Conservation (phyloP, 2,888 invertebrate genomes). For the Vesta saturnalis region DNA sequence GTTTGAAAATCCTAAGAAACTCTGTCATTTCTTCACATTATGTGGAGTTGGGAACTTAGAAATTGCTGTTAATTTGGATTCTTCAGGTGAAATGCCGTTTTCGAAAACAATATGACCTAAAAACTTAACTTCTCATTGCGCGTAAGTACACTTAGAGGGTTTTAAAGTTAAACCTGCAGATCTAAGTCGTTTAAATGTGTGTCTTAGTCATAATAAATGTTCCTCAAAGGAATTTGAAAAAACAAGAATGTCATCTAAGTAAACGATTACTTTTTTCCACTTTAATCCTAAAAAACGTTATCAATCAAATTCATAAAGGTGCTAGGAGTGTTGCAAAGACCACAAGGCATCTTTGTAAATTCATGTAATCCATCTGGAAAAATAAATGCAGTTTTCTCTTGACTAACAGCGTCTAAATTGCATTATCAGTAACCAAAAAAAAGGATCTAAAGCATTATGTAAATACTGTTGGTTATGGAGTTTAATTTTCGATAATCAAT, state of each 20-base stretch:
- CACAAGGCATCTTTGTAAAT: constrained; percentile 45
- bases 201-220: constrained; percentile 33
- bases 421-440: constrained; percentile 44
- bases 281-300: constrained; percentile 40
- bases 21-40: constrained; percentile 16
- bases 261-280: constrained; percentile 41
- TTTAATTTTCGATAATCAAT: constrained; percentile 39
- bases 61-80: constrained; percentile 21
- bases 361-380: constrained; percentile 42
- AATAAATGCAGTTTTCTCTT: constrained; percentile 42
- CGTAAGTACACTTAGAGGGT: constrained; percentile 31
- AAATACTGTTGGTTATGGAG: constrained; percentile 35
- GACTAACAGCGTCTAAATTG: constrained; percentile 27
- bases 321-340: constrained; percentile 43
- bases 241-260: constrained; percentile 44
- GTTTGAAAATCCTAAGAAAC: constrained; percentile 36
- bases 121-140: constrained; percentile 13
- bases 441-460: constrained; percentile 41
- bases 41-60: constrained; percentile 25
- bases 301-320: constrained; percentile 43
- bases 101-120: constrained; percentile 24
- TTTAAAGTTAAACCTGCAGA: constrained; percentile 39
- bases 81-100: constrained; percentile 22
- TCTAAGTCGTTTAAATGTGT: constrained; percentile 35
- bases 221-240: constrained; percentile 38